These are phyloP conservation scores for Microplitis demolitor DNA, from an alignment of 1,140 invertebrate genomes.

Conservation along the genomic window DNA sequence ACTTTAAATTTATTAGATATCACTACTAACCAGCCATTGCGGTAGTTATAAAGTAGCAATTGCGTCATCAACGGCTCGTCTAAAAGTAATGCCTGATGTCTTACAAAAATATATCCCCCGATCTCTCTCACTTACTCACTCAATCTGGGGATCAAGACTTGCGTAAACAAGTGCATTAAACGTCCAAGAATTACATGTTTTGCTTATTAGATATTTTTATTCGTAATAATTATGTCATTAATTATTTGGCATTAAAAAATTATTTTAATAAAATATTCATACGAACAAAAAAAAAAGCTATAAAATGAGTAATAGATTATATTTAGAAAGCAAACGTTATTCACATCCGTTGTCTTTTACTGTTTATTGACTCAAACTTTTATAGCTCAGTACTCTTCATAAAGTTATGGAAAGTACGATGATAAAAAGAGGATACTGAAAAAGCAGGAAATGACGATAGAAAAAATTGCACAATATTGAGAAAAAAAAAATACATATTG, in stretches of 20 bases:
- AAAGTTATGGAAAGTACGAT: no score
- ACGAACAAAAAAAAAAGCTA: background rate
- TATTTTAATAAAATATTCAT: background rate
- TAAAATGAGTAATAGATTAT: background rate
- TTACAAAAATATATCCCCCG: constrained; percentile 40
- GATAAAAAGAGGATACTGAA: background rate
- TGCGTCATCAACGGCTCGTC: constrained; percentile 42
- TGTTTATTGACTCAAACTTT: no score
- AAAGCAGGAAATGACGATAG: background rate
- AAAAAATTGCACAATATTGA: background rate
- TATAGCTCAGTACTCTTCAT: no score
- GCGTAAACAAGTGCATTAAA: constrained; percentile 9
- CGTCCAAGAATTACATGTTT: background rate
- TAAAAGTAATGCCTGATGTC: constrained; percentile 41
- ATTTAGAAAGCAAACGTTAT: background rate
- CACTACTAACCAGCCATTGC: background rate
- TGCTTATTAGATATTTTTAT: background rate
- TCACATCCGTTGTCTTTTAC: no score
- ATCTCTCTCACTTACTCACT: constrained; percentile 1
- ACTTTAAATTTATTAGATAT: background rate
- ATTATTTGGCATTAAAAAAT: background rate
- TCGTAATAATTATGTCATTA: background rate
- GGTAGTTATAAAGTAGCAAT: constrained; percentile 14
- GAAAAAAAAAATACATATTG: background rate
- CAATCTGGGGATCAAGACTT: constrained; percentile 12